Conservation (phyloP, 2,797 vertebrate genomes). For the Eulemur rubriventer region DNA sequence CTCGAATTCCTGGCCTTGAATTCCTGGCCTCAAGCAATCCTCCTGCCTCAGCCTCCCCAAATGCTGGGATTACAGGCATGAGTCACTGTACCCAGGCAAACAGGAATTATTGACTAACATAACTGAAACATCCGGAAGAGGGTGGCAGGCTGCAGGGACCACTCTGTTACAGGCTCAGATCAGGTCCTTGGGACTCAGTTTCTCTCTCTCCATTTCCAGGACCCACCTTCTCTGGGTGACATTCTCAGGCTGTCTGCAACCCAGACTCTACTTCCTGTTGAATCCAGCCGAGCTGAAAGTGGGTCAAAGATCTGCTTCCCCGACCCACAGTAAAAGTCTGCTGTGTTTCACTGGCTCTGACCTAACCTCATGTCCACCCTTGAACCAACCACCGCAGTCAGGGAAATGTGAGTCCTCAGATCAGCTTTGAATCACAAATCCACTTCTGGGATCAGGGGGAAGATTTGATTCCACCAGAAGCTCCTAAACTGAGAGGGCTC, state of each 20-base stretch:
- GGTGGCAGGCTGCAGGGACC: rapidly evolving
- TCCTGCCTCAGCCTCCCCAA: neutral
- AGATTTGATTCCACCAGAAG: neutral
- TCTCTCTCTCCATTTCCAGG: neutral
- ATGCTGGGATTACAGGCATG: neutral
- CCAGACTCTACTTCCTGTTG: neutral
- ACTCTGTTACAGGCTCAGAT: neutral
- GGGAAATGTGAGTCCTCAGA: neutral
- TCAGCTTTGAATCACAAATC: neutral
- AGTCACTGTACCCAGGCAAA: neutral
- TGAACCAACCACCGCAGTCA: neutral
- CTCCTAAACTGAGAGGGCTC: neutral
- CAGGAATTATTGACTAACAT: rapidly evolving
- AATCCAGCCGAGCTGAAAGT: neutral
- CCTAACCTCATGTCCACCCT: neutral
- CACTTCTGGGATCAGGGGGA: neutral
- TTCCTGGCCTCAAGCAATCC: neutral
- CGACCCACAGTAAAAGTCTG: neutral
- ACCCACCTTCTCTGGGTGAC: neutral
- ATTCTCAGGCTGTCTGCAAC: neutral
- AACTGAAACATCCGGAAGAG: neutral
- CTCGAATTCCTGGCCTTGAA: neutral
- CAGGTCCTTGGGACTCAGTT: neutral
- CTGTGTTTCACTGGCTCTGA: neutral
- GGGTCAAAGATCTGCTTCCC: neutral